Conservation (phyloP, 2,888 invertebrate species). For the Catocala sponsa region DNA sequence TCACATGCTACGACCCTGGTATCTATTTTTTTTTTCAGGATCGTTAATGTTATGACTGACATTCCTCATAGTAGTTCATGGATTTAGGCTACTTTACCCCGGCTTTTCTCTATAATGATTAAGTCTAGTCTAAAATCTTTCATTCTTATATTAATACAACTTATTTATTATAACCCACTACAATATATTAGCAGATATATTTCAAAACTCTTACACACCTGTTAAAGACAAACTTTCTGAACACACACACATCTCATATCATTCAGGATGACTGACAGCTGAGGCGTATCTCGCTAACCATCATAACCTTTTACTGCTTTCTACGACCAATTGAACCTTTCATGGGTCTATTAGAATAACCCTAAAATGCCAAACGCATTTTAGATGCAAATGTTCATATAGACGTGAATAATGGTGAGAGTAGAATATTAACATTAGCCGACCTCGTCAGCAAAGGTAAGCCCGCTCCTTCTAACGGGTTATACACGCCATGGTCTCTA, state of each 20-base stretch:
- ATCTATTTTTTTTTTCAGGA: no score
- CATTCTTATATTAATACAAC: no score
- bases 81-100: no score
- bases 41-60: no score
- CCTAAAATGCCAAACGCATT: slow-evolving; percentile 35
- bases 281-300: slow-evolving; percentile 14
- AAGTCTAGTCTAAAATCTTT: no score
- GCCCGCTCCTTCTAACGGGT: slow-evolving; percentile 57
- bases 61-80: no score
- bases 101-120: no score
- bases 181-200: neutral
- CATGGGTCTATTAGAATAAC: slow-evolving; percentile 30
- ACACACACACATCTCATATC: slow-evolving; percentile 10
- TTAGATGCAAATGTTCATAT: slow-evolving; percentile 28
- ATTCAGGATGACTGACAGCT: slow-evolving; percentile 21
- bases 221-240: slow-evolving; percentile 4
- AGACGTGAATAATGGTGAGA: slow-evolving; percentile 41
- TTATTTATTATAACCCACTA: no score
- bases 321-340: slow-evolving; percentile 19
- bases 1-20: no score
- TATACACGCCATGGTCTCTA: slow-evolving; percentile 50
- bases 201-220: neutral
- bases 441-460: slow-evolving; percentile 64
- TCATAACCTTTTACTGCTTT: slow-evolving; percentile 26
- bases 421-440: slow-evolving; percentile 56